These are phyloP conservation scores for Myxocyprinus asiaticus DNA, from an alignment of 2,113 vertebrate genomes.

Conservation along the genomic window DNA sequence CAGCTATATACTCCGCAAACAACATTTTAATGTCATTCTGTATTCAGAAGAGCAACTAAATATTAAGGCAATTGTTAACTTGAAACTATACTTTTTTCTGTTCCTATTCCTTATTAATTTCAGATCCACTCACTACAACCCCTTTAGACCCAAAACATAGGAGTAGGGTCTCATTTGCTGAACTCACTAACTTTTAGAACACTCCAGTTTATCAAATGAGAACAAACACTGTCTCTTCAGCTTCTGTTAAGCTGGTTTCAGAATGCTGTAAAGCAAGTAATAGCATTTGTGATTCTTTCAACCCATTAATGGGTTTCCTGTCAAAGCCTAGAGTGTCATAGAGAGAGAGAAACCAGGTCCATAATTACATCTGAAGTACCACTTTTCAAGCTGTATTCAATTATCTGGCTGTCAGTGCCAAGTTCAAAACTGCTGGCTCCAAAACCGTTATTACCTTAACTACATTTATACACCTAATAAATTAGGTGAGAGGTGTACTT, in stretches of 20 bases:
- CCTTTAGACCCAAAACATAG: constrained; percentile 1
- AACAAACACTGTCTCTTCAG: constrained; percentile 18
- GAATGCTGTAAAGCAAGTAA: constrained; percentile 36
- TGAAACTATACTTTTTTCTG: not conserved
- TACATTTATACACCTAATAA: constrained; percentile 42
- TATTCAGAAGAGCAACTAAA: not conserved
- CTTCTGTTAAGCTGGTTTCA: constrained; percentile 24
- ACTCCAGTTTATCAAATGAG: constrained; percentile 35
- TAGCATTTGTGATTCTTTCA: constrained; percentile 35
- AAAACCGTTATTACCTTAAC: constrained; percentile 44
- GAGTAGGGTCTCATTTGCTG: constrained; percentile 11
- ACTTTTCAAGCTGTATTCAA: constrained; percentile 50
- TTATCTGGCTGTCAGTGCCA: constrained; percentile 44
- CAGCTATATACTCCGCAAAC: constrained; percentile 23
- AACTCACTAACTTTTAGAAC: constrained; percentile 11
- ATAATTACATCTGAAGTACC: constrained; percentile 52
- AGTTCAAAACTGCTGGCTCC: constrained; percentile 25
- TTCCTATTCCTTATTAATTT: not conserved
- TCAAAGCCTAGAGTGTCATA: constrained; percentile 16
- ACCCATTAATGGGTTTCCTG: constrained; percentile 50
- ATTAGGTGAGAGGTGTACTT: constrained; percentile 26
- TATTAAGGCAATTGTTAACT: constrained; percentile 10
- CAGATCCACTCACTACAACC: not conserved
- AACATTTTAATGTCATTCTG: constrained; percentile 29
- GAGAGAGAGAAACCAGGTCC: constrained; percentile 27